These are phyloP conservation scores for Drosophila suzukii DNA, from an alignment of 1,140 invertebrate species.

Conservation along the genomic window DNA sequence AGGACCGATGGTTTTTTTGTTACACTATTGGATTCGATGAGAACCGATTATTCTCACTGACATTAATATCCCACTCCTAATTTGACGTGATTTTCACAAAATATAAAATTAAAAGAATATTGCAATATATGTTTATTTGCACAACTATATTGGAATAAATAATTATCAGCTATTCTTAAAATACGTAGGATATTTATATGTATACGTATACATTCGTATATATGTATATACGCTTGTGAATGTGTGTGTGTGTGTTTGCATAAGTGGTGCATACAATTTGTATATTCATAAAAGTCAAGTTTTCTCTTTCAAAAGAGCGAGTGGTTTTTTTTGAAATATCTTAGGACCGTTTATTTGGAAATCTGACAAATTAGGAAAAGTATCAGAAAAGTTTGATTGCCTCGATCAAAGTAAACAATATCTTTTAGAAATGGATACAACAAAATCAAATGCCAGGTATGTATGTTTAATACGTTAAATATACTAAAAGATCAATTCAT, in stretches of 20 bases:
- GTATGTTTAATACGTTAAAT: neutral
- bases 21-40: neutral
- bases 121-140: neutral
- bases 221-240: neutral
- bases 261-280: constrained; percentile 6
- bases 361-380: neutral
- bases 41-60: neutral
- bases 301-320: neutral
- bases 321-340: neutral
- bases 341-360: neutral
- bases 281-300: neutral
- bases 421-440: neutral
- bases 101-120: neutral
- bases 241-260: constrained; percentile 1
- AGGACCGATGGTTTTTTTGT: neutral
- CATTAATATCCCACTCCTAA: neutral
- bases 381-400: neutral
- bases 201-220: neutral
- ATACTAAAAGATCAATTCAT: neutral
- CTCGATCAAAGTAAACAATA: neutral
- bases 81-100: constrained; percentile 7
- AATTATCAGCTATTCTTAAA: neutral
- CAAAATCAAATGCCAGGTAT: neutral
- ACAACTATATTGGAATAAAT: neutral
- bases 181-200: neutral